Base-by-base conservation (phyloP, 23 tunicate species). In the Diplosoma virens region DNA sequence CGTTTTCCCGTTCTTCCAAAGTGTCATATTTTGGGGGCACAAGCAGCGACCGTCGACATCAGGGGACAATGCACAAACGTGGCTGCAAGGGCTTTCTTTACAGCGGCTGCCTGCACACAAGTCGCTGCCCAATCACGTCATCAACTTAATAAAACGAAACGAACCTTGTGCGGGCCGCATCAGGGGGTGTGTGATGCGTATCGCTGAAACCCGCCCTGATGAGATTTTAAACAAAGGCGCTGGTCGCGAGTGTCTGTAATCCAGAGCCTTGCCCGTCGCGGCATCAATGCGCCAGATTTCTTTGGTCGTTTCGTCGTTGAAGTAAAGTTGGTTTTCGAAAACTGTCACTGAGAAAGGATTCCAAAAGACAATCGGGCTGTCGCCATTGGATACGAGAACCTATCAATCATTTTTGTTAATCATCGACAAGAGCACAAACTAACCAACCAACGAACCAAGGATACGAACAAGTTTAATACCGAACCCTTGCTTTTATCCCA, bases 241-340 rank as follows among this genome's bases (percentile, higher is more conserved):
- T 17, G n/a, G n/a, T n/a, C n/a, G n/a, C n/a, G n/a, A n/a, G n/a
- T n/a, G n/a, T n/a, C n/a, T n/a, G n/a, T n/a, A 41, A 41, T 41
- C 50, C 50, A 41, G 11, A 9, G 50, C 11, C 50, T 41, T 41
- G 14, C 65, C 65, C 7, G n/a, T 33, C 23, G 34, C 34, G 11
- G 76, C 32, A 35, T 69, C 76, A 16, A 69, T 4, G 14, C 55
- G 4, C 76, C 76, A 69, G 3, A 69, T 69, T 32, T 69, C 76
- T 37, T 32, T 34, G 25, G 20, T 34, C 6, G 3, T 18, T 9
- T 18, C 29, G 27, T 69, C 76, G 6, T 21, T 20, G 54, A 34
- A 33, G 54, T 69, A 69, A 2, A 69, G 56, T 4, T 18, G 30
- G 56, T 69, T 37, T 54, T 33, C 54, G 20, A 33, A 69, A 6